These are phyloP conservation scores for Melipona beecheii DNA, from an alignment of 2,888 invertebrate genomes.

Conservation along the genomic window DNA sequence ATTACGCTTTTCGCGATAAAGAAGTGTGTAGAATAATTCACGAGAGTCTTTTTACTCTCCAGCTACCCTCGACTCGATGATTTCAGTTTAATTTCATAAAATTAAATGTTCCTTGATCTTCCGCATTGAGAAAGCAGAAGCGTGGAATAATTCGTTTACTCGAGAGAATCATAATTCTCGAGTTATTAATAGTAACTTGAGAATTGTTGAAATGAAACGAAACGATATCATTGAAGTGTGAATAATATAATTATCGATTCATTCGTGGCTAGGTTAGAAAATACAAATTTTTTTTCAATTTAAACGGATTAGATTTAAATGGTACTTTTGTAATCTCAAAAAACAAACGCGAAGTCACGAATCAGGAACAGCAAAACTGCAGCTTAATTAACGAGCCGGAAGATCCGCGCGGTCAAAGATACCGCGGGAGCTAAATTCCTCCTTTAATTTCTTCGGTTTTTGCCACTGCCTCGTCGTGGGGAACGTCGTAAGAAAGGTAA, in stretches of 20 bases:
- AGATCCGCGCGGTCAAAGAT: background rate
- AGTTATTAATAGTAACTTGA: background rate
- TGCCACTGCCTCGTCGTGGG: background rate
- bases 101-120: too few species aligned
- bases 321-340: background rate
- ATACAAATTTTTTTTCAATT: background rate
- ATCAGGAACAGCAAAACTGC: background rate
- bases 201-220: background rate
- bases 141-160: too few species aligned
- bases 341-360: background rate
- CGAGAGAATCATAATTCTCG: background rate
- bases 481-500: background rate
- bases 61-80: too few species aligned
- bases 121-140: too few species aligned
- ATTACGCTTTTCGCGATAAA: background rate
- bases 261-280: background rate
- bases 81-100: too few species aligned
- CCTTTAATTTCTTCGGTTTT: background rate
- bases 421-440: background rate
- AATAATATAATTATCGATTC: background rate
- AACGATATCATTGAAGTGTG: background rate
- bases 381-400: background rate
- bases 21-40: background rate
- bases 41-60: background rate
- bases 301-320: background rate